Evolutionary conservation across 2,888 invertebrate species (phyloP), one percentile per base, ranked within the genome.

Genomic region (Epirrhoe tristata): DNA sequence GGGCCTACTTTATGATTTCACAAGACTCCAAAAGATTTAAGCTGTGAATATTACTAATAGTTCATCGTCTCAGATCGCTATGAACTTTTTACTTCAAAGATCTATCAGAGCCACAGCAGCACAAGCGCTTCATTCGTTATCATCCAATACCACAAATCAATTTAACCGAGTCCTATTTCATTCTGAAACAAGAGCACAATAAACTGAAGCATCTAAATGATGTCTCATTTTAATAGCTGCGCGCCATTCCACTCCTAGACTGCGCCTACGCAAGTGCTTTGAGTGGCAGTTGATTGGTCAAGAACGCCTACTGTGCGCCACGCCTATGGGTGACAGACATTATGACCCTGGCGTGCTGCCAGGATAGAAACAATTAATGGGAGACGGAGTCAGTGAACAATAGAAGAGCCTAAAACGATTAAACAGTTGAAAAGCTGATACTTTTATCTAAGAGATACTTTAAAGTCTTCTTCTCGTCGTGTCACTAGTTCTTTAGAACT

Each of bases 291-390:
- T 67, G 69, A 71, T 75, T 71, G 71, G 73, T 50, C 72, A 72
- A 73, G 68, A 63, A 65, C 74, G 74, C 73, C 74, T 67, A 70
- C 67, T 61, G 7, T 46, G 8, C 14, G 34, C 62, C 72, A 72
- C 72, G 72, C 72, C 72, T 54, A 62, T 24, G 53, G 57, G 56
- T 56, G 63, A 51, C 55, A 63, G 61, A 69, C 60, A 63, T 61
- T 56, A 14, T 67, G 62, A 53, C 52, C 48, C 43, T 69, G 67
- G 67, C 68, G 31, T 8, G 12, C 4, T 61, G 64, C 68, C 68
- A 65, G 62, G n/a, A 48, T 63, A 8, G 10, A 46, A 60, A 62
- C 58, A 58, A 50, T 58, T 55, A 54, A 24, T 24, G 52, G 55
- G 17, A 54, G 53, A 48, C 39, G 36, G 32, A 55, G 59, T 65